Conservation (phyloP, 1,140 invertebrate species). For the Drosophila neocordata region DNA sequence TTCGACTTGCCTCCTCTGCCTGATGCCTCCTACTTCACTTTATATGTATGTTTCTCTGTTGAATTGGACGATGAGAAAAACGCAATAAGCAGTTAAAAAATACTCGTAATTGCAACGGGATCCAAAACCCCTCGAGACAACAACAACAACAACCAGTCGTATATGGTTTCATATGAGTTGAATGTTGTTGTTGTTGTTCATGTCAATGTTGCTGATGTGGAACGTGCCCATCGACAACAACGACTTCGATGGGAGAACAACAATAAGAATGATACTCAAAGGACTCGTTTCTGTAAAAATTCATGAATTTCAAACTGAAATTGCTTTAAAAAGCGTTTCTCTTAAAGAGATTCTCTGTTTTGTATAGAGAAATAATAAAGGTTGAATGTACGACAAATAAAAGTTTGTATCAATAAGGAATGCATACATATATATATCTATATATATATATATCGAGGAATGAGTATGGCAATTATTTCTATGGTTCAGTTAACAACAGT, state of each 20-base stretch:
- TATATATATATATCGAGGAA: neutral
- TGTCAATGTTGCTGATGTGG: slow-evolving; percentile 36
- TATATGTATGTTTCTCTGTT: slow-evolving; percentile 12
- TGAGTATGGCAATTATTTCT: slow-evolving; percentile 36
- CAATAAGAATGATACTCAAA: slow-evolving; percentile 55
- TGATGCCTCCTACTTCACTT: slow-evolving; percentile 9
- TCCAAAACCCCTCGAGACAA: slow-evolving; percentile 52
- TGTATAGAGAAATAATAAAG: slow-evolving; percentile 21
- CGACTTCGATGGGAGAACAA: slow-evolving; percentile 39
- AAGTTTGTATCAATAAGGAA: neutral
- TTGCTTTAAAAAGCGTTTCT: slow-evolving; percentile 34
- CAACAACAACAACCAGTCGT: slow-evolving; percentile 29
- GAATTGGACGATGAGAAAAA: slow-evolving; percentile 58
- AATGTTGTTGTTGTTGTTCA: slow-evolving; percentile 12
- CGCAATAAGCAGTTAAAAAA: slow-evolving; percentile 81
- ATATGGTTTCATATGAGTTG: slow-evolving; percentile 74
- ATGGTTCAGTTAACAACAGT: slow-evolving; percentile 32
- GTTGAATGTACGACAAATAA: slow-evolving; percentile 3
- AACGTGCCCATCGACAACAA: slow-evolving; percentile 65
- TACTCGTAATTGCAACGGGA: slow-evolving; percentile 77
- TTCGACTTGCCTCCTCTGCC: slow-evolving; percentile 6
- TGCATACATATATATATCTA: neutral
- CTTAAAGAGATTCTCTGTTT: slow-evolving; percentile 35
- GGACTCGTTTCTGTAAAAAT: slow-evolving; percentile 70
- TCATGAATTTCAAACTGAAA: slow-evolving; percentile 71